Conservation (phyloP, 2,888 invertebrate species). For the Lucinisca nassula region DNA sequence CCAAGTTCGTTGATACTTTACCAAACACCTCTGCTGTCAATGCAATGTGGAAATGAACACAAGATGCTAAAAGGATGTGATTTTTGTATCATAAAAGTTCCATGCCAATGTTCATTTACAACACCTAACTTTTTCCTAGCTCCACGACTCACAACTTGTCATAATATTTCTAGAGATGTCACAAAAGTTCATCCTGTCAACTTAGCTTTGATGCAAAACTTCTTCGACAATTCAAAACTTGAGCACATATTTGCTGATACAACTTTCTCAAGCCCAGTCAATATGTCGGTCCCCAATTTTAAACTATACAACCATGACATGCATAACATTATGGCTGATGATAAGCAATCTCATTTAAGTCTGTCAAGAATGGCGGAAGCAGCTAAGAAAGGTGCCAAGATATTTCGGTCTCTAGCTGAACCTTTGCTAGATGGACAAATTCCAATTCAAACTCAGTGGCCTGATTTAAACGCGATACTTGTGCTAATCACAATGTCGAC, state of each 20-base stretch:
- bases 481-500: not conserved
- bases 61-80: slow-evolving; percentile 23
- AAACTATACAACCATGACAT: slow-evolving; percentile 18
- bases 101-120: slow-evolving; percentile 12
- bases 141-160: slow-evolving; percentile 11
- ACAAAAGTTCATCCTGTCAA: slow-evolving; percentile 21
- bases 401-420: not conserved
- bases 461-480: not conserved
- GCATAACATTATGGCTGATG: slow-evolving; percentile 10
- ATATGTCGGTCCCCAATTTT: too few species aligned
- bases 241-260: too few species aligned
- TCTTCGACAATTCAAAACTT: too few species aligned
- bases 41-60: slow-evolving; percentile 2
- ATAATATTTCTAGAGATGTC: slow-evolving; percentile 6
- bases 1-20: slow-evolving; percentile 11
- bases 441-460: not conserved
- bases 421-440: not conserved
- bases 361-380: slow-evolving; percentile 14
- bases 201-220: slow-evolving; percentile 20
- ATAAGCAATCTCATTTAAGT: slow-evolving; percentile 13
- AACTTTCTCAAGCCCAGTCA: too few species aligned
- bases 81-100: slow-evolving; percentile 22
- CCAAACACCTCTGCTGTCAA: not conserved
- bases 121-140: slow-evolving; percentile 3
- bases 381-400: slow-evolving; percentile 11